These are phyloP conservation scores for Aegotheles bennettii DNA, from an alignment of 2,113 vertebrate species.

Conservation along the genomic window DNA sequence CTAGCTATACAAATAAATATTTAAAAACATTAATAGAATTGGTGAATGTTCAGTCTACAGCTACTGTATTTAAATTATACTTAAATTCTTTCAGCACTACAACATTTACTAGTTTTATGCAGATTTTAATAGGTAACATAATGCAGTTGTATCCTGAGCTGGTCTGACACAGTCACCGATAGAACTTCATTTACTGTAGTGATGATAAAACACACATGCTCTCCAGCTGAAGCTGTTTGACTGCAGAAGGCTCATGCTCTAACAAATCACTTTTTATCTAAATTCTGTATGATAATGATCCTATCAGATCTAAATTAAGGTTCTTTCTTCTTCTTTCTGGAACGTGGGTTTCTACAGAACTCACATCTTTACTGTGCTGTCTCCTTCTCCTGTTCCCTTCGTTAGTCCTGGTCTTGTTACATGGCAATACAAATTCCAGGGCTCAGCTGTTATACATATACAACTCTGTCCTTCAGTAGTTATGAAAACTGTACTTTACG, in stretches of 20 bases:
- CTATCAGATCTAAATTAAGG: neutral
- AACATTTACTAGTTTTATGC: neutral
- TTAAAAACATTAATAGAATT: neutral
- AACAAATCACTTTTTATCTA: neutral
- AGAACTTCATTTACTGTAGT: neutral
- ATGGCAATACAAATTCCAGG: neutral
- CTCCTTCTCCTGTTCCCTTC: neutral
- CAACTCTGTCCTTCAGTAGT: neutral
- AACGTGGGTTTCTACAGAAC: neutral
- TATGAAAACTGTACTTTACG: neutral
- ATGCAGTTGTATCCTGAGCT: neutral
- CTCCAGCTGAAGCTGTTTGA: neutral
- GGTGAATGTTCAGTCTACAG: neutral
- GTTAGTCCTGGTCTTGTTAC: neutral
- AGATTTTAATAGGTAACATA: neutral
- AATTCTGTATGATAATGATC: neutral
- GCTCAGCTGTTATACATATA: accelerated
- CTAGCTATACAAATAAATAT: neutral
- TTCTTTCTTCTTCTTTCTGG: neutral
- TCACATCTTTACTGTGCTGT: neutral
- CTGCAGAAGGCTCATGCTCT: neutral
- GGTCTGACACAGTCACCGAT: neutral
- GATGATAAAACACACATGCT: neutral
- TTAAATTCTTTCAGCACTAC: neutral
- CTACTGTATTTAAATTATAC: neutral